A percentile compares a stretch with the other conserved stretches of the same genome.
Evolutionary conservation across 2,113 vertebrate genomes (phyloP).

Genomic region (Neolamprologus variostigma): DNA sequence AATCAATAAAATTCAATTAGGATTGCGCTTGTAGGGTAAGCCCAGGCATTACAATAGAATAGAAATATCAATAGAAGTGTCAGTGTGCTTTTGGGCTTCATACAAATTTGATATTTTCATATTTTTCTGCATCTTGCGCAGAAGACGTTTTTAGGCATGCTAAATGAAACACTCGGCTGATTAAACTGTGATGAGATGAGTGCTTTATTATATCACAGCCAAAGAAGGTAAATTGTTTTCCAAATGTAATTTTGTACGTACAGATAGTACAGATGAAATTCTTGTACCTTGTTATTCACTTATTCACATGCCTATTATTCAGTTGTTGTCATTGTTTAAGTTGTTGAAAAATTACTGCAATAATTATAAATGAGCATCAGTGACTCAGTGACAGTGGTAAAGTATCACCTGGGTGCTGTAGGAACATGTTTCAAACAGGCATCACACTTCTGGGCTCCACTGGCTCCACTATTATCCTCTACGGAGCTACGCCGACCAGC

Average conservation of each 20-base stretch:
- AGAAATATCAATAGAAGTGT: background rate
- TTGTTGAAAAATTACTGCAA: background rate
- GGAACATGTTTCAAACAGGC: background rate
- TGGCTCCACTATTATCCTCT: background rate
- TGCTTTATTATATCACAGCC: background rate
- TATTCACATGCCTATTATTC: background rate
- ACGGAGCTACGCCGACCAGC: background rate
- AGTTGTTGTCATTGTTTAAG: background rate
- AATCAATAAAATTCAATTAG: slow-evolving; percentile 58
- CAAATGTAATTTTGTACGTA: background rate
- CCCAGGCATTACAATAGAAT: background rate
- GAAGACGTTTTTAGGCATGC: background rate
- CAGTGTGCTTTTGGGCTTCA: background rate
- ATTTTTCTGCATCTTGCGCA: background rate
- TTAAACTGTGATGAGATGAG: background rate
- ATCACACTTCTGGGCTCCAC: background rate
- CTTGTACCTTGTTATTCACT: background rate
- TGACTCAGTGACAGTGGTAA: background rate
- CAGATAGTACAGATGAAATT: background rate
- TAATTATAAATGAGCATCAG: background rate
- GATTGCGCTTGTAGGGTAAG: slow-evolving; percentile 19
- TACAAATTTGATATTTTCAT: background rate
- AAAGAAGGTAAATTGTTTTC: background rate
- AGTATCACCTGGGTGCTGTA: background rate
- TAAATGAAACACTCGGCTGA: background rate